These are phyloP conservation scores for Apus apus DNA, from an alignment of 2,113 vertebrate genomes.

Conservation along the genomic window DNA sequence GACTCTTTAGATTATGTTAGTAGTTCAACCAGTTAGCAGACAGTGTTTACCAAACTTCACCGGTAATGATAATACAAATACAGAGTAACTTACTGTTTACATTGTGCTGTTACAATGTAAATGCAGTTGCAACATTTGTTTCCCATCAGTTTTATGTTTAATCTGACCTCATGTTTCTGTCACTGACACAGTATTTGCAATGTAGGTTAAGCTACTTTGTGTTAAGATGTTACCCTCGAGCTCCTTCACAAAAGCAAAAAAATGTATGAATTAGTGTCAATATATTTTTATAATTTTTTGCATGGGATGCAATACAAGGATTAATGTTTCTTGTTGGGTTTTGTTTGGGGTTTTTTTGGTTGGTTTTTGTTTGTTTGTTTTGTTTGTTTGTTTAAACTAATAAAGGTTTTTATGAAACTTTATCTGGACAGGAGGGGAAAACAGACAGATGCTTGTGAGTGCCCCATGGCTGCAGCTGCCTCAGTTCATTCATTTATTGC, in stretches of 20 bases:
- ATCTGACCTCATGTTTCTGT: not conserved
- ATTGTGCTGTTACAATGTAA: not conserved
- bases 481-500: conserved; percentile 53
- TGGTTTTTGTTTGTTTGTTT: not conserved
- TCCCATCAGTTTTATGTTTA: not conserved
- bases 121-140: not conserved
- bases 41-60: not conserved
- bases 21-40: not conserved
- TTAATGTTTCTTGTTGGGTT: not conserved
- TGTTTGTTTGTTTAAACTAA: not conserved
- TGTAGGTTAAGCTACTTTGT: not conserved
- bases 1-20: not conserved
- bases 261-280: not conserved
- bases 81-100: not conserved
- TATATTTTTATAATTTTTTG: rapidly evolving
- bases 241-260: not conserved
- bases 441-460: conserved; percentile 73
- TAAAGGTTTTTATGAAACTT: conserved; percentile 15
- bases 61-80: not conserved
- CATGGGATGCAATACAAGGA: not conserved
- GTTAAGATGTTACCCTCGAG: not conserved
- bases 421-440: conserved; percentile 62
- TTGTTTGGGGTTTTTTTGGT: too few species aligned
- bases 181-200: not conserved
- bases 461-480: conserved; percentile 73